phyloP scores from a whole-genome alignment of 1,140 invertebrate genomes.

The Acromyrmex heyeri region DNA sequence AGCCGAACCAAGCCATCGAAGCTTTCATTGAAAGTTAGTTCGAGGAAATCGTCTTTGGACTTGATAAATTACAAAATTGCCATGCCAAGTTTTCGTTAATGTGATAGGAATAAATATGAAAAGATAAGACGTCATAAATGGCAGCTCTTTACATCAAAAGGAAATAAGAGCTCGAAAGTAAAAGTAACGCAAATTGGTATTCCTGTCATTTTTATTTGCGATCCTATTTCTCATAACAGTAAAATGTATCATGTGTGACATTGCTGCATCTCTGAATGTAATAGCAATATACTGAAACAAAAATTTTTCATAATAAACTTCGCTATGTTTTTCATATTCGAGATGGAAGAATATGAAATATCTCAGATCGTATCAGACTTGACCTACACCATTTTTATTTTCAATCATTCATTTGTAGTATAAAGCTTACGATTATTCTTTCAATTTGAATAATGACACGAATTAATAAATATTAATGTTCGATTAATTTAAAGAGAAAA shows the following conservation, averaged over 20 bases:
- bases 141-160: not conserved
- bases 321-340: conserved; percentile 13
- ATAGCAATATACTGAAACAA: conserved; percentile 1
- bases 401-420: not conserved
- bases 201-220: conserved; percentile 9
- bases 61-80: conserved; percentile 54
- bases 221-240: not conserved
- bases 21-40: conserved; percentile 5
- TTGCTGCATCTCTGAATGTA: not conserved
- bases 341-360: not conserved
- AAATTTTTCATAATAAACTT: conserved; percentile 13
- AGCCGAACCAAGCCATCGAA: conserved; percentile 26
- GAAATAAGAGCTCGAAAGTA: conserved; percentile 22
- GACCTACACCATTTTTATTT: not conserved
- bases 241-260: conserved; percentile 25
- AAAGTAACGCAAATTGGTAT: conserved; percentile 8
- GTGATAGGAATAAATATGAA: conserved; percentile 46
- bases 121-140: not conserved
- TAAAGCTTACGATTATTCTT: conserved; percentile 2
- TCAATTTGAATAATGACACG: not conserved
- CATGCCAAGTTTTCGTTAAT: conserved; percentile 1
- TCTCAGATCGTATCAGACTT: conserved; percentile 1
- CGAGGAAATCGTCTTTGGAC: conserved; percentile 9
- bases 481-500: not conserved
- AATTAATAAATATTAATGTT: conserved; percentile 4